Conservation (phyloP, 2,113 vertebrate species). For the Porphyrio hochstetteri region DNA sequence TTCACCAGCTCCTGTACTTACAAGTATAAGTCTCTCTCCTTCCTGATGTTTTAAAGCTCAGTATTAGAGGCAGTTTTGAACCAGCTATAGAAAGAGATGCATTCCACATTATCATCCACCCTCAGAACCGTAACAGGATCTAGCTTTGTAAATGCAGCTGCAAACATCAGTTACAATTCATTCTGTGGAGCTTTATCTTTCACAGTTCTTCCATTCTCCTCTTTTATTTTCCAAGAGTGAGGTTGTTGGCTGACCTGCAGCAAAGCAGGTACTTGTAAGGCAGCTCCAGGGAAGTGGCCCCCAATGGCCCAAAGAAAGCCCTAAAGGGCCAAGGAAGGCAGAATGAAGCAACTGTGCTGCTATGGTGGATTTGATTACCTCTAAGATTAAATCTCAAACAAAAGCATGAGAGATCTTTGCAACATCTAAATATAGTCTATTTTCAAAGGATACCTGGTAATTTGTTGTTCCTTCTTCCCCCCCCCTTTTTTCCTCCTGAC, state of each 20-base stretch:
- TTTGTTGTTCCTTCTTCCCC: fast-evolving
- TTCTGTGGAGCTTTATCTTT: background rate
- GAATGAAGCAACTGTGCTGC: background rate
- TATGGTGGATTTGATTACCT: background rate
- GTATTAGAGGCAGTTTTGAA: background rate
- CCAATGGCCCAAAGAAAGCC: background rate
- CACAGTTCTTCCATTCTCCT: background rate
- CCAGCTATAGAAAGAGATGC: background rate
- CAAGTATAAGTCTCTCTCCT: background rate
- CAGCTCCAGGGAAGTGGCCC: background rate
- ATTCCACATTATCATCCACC: background rate
- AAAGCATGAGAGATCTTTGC: background rate
- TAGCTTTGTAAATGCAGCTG: background rate
- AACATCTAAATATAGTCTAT: background rate
- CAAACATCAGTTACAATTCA: background rate
- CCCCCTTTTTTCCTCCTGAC: background rate
- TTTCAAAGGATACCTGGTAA: background rate
- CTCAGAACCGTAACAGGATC: background rate
- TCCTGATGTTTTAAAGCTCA: background rate
- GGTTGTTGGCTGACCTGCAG: background rate
- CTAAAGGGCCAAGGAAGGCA: background rate
- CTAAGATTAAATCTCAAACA: background rate
- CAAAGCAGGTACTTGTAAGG: background rate
- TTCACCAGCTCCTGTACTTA: background rate
- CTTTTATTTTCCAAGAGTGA: background rate